Base-by-base conservation (phyloP, 1,140 invertebrate genomes). In the Ceratina japonica region DNA sequence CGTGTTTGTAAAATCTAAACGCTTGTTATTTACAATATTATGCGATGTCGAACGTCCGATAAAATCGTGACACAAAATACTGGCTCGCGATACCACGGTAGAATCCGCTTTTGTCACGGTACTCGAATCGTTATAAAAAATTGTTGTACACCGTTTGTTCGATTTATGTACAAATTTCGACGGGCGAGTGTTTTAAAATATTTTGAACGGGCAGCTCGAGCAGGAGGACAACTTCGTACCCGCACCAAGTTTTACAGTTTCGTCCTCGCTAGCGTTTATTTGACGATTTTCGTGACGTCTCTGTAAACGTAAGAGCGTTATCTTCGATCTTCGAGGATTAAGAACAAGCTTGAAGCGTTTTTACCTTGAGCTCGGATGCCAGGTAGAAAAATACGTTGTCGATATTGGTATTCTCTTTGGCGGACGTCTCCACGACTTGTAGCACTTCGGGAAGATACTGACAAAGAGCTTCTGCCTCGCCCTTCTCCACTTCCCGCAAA, bases 381-480 rank as follows among this genome's bases (percentile, higher is more conserved):
- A 98, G 93, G 82, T 95, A 97, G 74, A 97, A 94, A 92, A 98
- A 98, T 80, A 97, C 96, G 86, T 97, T 96, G 91, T 98, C 97
- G 79, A 98, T 96, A 92, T 98, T 98, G 59, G 96, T 97, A 87
- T 98, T 97, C 87, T 97, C 97, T 93, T 98, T 98, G 66, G 97
- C 98, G 81, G 97, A 98, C 12, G 97, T 97, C 93, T 98, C 97
- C 91, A 98, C 94, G 16, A 97, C 95, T 90, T 96, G 95, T 88
- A 97, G 94, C 56, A 97, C 95, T 93, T 97, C 96, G 58, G 96
- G 96, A 87, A 97, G 94, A 91, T 97, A 96, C 86, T 97, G 95
- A 88, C 96, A 96, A 91, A 98, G 95, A 56, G 95, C 95, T 89
- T 97, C 95, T 7, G 97, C 97, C 92, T 98, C 97, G 80, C 95